These are phyloP conservation scores for Muntiacus muntjak DNA, from an alignment of 2,113 vertebrate genomes.

Conservation along the genomic window DNA sequence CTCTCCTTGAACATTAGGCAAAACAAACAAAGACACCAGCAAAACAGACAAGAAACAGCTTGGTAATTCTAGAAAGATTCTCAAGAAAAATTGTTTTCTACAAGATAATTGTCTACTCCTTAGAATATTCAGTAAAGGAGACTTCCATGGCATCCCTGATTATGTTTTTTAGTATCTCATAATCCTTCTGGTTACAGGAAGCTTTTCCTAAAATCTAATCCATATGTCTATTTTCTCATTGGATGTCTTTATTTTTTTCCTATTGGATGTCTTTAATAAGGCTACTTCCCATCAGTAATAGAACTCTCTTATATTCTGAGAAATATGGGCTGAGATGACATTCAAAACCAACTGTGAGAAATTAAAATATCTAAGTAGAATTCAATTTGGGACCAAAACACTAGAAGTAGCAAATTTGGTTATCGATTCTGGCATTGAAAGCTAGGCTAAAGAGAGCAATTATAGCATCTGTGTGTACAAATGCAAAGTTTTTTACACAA, in stretches of 20 bases:
- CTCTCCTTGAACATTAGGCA: background rate
- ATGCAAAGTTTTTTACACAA: conserved; percentile 1
- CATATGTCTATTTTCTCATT: background rate
- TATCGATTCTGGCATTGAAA: conserved; percentile 26
- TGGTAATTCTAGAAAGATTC: background rate
- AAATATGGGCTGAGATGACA: background rate
- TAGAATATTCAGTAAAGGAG: background rate
- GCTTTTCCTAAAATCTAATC: background rate
- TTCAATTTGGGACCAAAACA: conserved; percentile 27
- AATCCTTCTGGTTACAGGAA: background rate
- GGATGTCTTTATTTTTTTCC: background rate
- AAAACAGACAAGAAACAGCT: background rate
- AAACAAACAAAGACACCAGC: background rate
- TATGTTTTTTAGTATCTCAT: background rate
- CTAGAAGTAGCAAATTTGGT: background rate
- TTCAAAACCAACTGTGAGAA: conserved; percentile 10
- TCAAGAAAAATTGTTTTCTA: background rate
- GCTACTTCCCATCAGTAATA: background rate
- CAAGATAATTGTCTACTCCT: background rate
- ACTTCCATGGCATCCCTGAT: background rate
- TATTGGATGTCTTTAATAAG: background rate
- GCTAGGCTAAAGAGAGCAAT: background rate
- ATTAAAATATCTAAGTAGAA: conserved; percentile 2
- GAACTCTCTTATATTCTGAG: conserved; percentile 16
- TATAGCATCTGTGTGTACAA: background rate